Percentiles rank a stretch among this genome's conserved stretches.
These are phyloP conservation scores for Lerema accius DNA, from an alignment of 1,140 invertebrate genomes.

Conservation along the genomic window DNA sequence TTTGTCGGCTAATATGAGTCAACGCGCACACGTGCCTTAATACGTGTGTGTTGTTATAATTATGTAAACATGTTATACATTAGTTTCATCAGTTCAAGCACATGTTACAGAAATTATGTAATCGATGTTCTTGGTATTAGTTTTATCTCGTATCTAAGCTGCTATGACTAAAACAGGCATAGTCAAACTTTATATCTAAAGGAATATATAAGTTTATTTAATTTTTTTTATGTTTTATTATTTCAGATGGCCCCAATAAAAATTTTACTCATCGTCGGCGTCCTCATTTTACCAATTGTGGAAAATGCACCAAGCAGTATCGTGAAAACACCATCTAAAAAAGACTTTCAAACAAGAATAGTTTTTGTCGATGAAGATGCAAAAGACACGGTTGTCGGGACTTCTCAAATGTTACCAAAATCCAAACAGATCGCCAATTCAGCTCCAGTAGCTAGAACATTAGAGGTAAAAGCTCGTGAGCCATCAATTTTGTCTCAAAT, in stretches of 20 bases:
- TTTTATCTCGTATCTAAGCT: too few relatives aligned
- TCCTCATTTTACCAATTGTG: neutral
- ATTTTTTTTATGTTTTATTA: neutral
- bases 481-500: conserved; percentile 8
- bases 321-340: neutral
- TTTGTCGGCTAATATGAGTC: too few relatives aligned
- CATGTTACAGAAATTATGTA: too few relatives aligned
- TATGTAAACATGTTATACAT: too few relatives aligned
- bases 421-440: conserved; percentile 6
- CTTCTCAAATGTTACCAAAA: neutral
- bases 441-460: neutral
- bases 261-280: neutral
- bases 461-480: neutral
- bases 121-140: too few relatives aligned
- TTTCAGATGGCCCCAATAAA: conserved; percentile 13
- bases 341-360: conserved; percentile 3
- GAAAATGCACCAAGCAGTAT: conserved; percentile 2
- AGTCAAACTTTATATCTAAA: too few relatives aligned
- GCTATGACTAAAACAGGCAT: too few relatives aligned
- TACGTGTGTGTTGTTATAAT: too few relatives aligned
- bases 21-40: too few relatives aligned
- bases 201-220: too few relatives aligned
- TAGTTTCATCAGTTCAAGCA: too few relatives aligned
- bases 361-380: neutral
- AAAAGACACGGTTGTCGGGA: neutral